A percentile compares a stretch with the other conserved stretches of the same genome.
phyloP scores from a whole-genome alignment of 2,888 invertebrate genomes.

The Molanna angustata region DNA sequence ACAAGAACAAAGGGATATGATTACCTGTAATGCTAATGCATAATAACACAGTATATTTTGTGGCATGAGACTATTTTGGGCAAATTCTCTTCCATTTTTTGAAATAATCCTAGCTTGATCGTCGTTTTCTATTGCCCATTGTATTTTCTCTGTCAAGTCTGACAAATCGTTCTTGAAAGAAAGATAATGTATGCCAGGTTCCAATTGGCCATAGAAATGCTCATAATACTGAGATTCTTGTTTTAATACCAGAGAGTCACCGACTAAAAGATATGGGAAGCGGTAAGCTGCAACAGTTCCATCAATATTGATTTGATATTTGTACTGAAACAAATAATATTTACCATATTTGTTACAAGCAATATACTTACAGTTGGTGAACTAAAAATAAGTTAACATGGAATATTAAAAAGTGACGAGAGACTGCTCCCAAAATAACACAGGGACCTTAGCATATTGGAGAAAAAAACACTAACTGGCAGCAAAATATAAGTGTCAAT shows the following conservation, averaged over 20 bases:
- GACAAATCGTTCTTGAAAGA: conserved; percentile 77
- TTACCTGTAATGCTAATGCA: conserved; percentile 64
- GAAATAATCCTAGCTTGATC: conserved; percentile 64
- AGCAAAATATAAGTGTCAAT: no score
- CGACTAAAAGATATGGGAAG: conserved; percentile 85
- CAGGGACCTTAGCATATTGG: no score
- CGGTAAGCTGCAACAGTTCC: conserved; percentile 97
- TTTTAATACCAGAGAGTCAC: conserved; percentile 85
- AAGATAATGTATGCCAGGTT: conserved; percentile 78
- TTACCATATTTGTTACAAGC: no score
- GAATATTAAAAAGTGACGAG: no score
- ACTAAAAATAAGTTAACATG: no score
- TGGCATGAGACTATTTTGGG: conserved; percentile 75
- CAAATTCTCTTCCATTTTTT: conserved; percentile 65
- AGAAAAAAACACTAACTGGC: no score
- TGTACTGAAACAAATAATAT: conserved; percentile 76
- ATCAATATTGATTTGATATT: conserved; percentile 92
- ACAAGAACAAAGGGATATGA: no score
- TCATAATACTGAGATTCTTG: conserved; percentile 94
- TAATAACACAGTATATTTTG: conserved; percentile 88
- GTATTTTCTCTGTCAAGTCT: conserved; percentile 73
- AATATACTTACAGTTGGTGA: no score
- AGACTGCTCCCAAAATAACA: no score
- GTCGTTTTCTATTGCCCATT: conserved; percentile 76
- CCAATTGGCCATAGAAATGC: conserved; percentile 81